phyloP scores from a whole-genome alignment of 2,888 invertebrate species.

The Catocala sponsa region DNA sequence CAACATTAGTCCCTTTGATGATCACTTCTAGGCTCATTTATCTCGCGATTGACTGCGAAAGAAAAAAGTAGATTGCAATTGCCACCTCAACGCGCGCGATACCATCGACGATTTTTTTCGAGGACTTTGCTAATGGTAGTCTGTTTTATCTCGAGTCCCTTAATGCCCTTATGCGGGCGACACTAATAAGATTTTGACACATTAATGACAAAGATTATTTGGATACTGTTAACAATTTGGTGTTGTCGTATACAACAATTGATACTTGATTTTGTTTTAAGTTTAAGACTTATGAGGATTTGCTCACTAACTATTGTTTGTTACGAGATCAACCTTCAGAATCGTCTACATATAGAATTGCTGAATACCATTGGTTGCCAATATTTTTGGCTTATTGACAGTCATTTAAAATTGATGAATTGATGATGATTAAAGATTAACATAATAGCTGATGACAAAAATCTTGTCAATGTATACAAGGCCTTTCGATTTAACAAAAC shows the following conservation, averaged over 20 bases:
- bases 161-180: constrained; percentile 86
- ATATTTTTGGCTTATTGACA: too few species aligned
- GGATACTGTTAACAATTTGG: constrained; percentile 33
- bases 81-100: constrained; percentile 82
- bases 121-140: constrained; percentile 80
- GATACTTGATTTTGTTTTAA: too few species aligned
- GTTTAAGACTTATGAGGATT: too few species aligned
- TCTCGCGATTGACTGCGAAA: constrained; percentile 81
- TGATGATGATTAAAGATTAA: too few species aligned
- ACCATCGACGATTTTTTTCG: constrained; percentile 79
- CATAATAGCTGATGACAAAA: too few species aligned
- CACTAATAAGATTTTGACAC: constrained; percentile 86
- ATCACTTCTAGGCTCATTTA: constrained; percentile 82
- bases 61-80: constrained; percentile 86
- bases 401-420: too few species aligned
- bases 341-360: too few species aligned
- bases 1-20: constrained; percentile 82
- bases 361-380: too few species aligned
- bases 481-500: too few species aligned
- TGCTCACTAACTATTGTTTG: too few species aligned
- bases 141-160: constrained; percentile 85
- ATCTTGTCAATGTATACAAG: too few species aligned
- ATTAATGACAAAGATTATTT: constrained; percentile 77
- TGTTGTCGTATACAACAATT: not conserved
- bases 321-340: too few species aligned